Base-by-base conservation (phyloP, 2,113 vertebrate species). In the Syngnathoides biaculeatus region DNA sequence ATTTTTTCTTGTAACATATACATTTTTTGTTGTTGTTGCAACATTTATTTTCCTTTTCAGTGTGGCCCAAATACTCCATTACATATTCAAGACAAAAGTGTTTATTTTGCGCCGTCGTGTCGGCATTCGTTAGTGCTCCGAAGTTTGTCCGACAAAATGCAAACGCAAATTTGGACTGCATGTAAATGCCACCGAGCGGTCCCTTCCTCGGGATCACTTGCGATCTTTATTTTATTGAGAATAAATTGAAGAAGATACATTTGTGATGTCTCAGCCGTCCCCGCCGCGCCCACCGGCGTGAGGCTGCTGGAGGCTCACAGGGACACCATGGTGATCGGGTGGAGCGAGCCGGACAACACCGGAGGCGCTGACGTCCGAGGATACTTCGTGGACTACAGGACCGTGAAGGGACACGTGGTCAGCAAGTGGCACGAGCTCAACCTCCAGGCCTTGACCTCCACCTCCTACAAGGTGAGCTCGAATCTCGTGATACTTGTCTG, bases 391-490 rank as follows among this genome's bases (percentile, higher is more conserved):
- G 96, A 97, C 89, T 97, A 95, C 64, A 93, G 95, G 39, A 94
- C 94, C 13, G 92, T 99, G 38, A 88, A 94, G 67, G 91, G 88
- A 45, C 92, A 82, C 8, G 82, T 88, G 35, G 83, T 91, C 58
- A 94, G 95, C 60, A 90, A 91, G 71, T 99, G 97, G 97, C 94
- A 92, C 69, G 97, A 99, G 86, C 89, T 95, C 86, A 96, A 99
- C 84, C 73, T 91, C 64, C 92, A 97, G 85, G 91, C 94, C 4
- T 10, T 98, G 63, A 93, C 90, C 26, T 90, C 93, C 13, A 91
- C 93, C 70, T 91, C 94, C 14, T 99, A 95, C 83, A 96, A 96
- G 91, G 97, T 96, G 82, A 84, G 85, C 39, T 43, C 13, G 1
- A 19, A 26, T 17, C 14, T 13, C 7, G 5, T n/a, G 14, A 2